Evolutionary conservation across 1,140 invertebrate genomes (phyloP), one percentile per base, ranked within the genome.

Genomic region (Chironomus striatipennis): DNA sequence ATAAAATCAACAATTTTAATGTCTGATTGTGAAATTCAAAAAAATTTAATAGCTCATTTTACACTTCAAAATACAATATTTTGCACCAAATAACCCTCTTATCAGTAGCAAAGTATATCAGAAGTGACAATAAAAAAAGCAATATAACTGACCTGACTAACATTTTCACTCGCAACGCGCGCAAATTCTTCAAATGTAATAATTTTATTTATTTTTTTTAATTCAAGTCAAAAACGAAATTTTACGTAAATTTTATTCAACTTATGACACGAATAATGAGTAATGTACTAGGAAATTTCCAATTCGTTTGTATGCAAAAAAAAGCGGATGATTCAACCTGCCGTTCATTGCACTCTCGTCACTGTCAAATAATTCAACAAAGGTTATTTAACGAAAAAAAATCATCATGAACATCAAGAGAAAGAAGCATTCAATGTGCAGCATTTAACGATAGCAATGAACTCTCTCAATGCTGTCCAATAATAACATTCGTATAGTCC

Each of bases 111-210:
- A 34, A 2, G 24, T 34, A 34, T 34, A 34, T 34, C 24, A 34
- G 5, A 34, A 34, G 24, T 34, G 24, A 2, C 24, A 34, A 34
- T 34, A 34, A 34, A 34, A 47, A 57, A 57, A 57, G 47, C 47
- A 34, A 34, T 57, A n/a, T 57, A n/a, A 57, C 47, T 57, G 47
- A 57, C 47, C 47, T 57, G 47, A 57, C 47, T 57, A 57, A 57
- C 47, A n/a, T 57, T 57, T 57, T 57, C 15, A 34, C 5, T 34
- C 24, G 47, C 15, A 57, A 10, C 47, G 12, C n/a, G 47, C 12
- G 12, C 5, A 15, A 57, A 57, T 12, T 12, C 12, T 57, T n/a
- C 12, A n/a, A n/a, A n/a, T 57, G 47, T n/a, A 57, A n/a, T 57
- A 57, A n/a, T 57, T n/a, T n/a, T n/a, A 57, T 5, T 15, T 57